These are phyloP conservation scores for Drosophila paracracens DNA, from an alignment of 2,888 invertebrate species.

Conservation along the genomic window DNA sequence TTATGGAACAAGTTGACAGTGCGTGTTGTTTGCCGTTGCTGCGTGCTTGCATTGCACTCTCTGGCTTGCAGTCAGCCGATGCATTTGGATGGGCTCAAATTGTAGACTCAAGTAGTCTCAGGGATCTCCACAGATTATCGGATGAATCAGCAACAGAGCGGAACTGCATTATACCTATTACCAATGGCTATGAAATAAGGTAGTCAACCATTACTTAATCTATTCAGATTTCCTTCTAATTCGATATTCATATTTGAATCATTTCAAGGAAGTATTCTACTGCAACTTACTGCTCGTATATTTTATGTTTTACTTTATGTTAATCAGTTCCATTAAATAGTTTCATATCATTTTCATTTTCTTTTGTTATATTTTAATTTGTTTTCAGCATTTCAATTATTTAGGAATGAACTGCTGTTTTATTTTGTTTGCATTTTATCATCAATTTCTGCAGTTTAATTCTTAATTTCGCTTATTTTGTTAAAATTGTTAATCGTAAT, in stretches of 20 bases:
- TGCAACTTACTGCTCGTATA: background rate
- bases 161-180: background rate
- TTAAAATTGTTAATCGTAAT: constrained; percentile 1
- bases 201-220: background rate
- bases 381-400: background rate
- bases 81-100: constrained; percentile 10
- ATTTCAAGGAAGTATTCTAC: background rate
- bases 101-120: constrained; percentile 19
- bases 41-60: constrained; percentile 19
- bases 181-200: background rate
- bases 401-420: background rate
- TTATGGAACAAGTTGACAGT: constrained; percentile 52
- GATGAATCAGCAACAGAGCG: constrained; percentile 8
- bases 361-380: background rate
- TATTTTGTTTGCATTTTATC: background rate
- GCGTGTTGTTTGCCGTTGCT: constrained; percentile 25
- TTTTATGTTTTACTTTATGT: background rate
- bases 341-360: background rate
- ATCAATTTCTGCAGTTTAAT: background rate
- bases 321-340: background rate
- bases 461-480: background rate
- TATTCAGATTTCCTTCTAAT: background rate
- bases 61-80: constrained; percentile 4
- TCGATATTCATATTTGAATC: background rate
- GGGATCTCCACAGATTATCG: constrained; percentile 12